Conservation (phyloP, 1,140 invertebrate genomes). For the Pantala flavescens region DNA sequence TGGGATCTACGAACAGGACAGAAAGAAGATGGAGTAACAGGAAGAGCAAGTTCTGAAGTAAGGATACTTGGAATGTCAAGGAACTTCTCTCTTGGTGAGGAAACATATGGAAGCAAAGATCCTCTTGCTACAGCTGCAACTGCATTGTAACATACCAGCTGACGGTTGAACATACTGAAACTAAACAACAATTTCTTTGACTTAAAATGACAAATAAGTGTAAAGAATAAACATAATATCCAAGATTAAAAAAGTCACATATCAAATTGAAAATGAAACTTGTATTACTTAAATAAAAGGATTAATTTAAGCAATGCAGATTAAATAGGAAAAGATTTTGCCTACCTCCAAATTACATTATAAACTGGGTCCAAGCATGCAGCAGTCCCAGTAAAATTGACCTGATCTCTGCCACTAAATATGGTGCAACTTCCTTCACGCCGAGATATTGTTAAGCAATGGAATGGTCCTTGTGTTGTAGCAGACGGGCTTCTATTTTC, state of each 20-base stretch:
- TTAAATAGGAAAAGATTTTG: slow-evolving; percentile 14
- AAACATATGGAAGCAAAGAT: slow-evolving; percentile 22
- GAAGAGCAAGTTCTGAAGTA: slow-evolving; percentile 68
- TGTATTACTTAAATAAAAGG: no score
- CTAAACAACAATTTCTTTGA: neutral
- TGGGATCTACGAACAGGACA: slow-evolving; percentile 68
- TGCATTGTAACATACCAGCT: slow-evolving; percentile 73
- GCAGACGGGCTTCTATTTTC: neutral
- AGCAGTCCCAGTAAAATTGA: slow-evolving; percentile 60
- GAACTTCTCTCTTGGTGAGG: slow-evolving; percentile 19
- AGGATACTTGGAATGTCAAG: slow-evolving; percentile 39
- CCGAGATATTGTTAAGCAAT: slow-evolving; percentile 75
- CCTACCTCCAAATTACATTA: slow-evolving; percentile 67
- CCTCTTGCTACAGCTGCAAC: slow-evolving; percentile 52
- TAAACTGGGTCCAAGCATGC: slow-evolving; percentile 81
- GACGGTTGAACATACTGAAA: slow-evolving; percentile 56
- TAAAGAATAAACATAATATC: no score
- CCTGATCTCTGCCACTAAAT: slow-evolving; percentile 65
- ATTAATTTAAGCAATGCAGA: no score
- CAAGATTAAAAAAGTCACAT: no score
- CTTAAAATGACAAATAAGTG: no score
- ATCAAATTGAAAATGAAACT: no score
- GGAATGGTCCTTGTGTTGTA: slow-evolving; percentile 51
- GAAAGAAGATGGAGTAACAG: slow-evolving; percentile 51
- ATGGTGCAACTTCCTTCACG: slow-evolving; percentile 70